Conservation (phyloP, 2,888 invertebrate genomes). For the Cephonodes hylas region DNA sequence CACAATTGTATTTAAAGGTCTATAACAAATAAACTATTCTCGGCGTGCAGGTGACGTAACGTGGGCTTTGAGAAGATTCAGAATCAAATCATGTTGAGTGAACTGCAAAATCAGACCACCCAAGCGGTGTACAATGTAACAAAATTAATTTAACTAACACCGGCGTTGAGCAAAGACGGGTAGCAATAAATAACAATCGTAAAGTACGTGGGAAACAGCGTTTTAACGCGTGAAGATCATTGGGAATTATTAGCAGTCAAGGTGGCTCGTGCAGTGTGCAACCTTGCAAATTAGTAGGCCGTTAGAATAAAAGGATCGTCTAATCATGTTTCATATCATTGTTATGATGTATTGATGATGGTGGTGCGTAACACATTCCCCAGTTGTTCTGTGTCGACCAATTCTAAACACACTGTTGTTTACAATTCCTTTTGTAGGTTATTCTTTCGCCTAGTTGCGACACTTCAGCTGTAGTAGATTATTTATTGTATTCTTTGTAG, state of each 20-base stretch:
- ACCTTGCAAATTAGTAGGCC: constrained; percentile 68
- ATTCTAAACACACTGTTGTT: not conserved
- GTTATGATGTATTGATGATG: constrained; percentile 42
- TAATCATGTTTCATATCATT: constrained; percentile 42
- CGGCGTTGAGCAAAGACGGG: constrained; percentile 12
- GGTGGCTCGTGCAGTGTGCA: constrained; percentile 64
- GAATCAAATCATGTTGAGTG: not conserved
- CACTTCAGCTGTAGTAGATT: too few relatives aligned
- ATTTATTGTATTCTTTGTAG: too few relatives aligned
- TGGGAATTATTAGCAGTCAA: constrained; percentile 66
- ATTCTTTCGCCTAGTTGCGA: too few relatives aligned
- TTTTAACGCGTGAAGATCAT: constrained; percentile 63
- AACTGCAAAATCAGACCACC: constrained; percentile 12
- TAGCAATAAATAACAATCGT: constrained; percentile 27
- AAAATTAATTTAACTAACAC: constrained; percentile 23
- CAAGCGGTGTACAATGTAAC: constrained; percentile 13
- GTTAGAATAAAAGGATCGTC: constrained; percentile 31
- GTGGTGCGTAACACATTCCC: constrained; percentile 16
- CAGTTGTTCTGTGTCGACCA: not conserved
- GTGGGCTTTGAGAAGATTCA: constrained; percentile 5
- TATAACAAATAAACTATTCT: constrained; percentile 1
- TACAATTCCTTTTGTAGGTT: not conserved
- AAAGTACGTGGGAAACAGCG: constrained; percentile 58
- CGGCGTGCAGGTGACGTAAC: constrained; percentile 7
- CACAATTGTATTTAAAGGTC: constrained; percentile 5